These are phyloP conservation scores for Nothocercus nigrocapillus DNA, from an alignment of 2,113 vertebrate species.

Conservation along the genomic window DNA sequence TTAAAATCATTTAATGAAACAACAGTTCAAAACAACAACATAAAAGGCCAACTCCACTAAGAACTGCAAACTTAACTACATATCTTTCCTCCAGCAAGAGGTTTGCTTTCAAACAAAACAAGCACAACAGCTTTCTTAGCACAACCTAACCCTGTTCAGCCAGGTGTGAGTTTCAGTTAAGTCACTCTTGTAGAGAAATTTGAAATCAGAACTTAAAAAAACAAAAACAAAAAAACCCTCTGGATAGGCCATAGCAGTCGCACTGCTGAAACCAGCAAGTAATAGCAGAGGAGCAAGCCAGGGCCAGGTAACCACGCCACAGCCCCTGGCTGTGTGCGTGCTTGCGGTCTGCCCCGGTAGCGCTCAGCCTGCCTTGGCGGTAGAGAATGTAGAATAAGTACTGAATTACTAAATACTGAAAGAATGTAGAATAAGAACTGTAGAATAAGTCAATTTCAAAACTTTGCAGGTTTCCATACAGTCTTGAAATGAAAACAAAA, in stretches of 20 bases:
- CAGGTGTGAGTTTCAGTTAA: not conserved
- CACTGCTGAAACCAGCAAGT: not conserved
- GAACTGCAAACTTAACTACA: not conserved
- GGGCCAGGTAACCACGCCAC: not conserved
- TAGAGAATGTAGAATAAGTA: not conserved
- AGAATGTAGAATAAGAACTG: too few species aligned
- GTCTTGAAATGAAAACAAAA: slow-evolving; percentile 43
- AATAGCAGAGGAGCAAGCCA: not conserved
- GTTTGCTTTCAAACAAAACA: slow-evolving; percentile 9
- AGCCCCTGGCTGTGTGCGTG: accelerated
- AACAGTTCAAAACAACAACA: not conserved
- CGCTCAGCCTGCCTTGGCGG: not conserved
- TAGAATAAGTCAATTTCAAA: not conserved
- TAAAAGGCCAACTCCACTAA: not conserved
- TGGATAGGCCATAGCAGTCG: not conserved
- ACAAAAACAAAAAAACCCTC: not conserved
- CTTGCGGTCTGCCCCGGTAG: not conserved
- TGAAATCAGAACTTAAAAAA: not conserved
- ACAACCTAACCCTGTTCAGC: not conserved
- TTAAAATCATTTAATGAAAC: slow-evolving; percentile 24
- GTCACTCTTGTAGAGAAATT: not conserved
- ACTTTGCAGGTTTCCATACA: not conserved
- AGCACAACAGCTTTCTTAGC: slow-evolving; percentile 16
- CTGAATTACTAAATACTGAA: too few species aligned
- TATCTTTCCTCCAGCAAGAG: not conserved